phyloP scores from a whole-genome alignment of 2,113 vertebrate species.

The Nannospalax galili region DNA sequence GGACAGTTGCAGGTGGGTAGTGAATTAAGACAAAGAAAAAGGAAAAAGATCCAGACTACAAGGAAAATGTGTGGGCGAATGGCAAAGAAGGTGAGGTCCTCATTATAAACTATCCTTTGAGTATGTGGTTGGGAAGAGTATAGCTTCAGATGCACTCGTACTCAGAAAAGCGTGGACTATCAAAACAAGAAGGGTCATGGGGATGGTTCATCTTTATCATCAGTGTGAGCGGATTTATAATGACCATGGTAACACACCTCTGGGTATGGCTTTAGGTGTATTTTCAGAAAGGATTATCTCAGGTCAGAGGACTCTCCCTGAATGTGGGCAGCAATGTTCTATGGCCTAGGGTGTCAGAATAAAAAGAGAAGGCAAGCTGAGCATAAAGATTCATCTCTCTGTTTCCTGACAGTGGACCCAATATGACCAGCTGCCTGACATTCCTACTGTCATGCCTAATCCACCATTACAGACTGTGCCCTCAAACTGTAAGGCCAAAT shows the following conservation, averaged over 20 bases:
- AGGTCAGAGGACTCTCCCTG: background rate
- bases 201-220: background rate
- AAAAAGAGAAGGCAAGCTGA: background rate
- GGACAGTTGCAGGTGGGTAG: background rate
- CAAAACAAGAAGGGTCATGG: background rate
- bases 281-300: background rate
- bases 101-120: background rate
- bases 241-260: background rate
- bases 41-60: background rate
- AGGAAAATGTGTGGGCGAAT: background rate
- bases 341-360: background rate
- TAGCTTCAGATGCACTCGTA: background rate
- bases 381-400: background rate
- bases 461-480: background rate
- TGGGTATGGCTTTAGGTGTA: background rate
- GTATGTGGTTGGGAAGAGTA: background rate
- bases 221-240: background rate
- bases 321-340: background rate
- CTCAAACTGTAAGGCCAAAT: no score
- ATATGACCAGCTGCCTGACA: background rate
- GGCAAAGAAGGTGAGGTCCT: background rate
- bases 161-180: background rate
- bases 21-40: background rate
- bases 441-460: background rate
- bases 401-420: background rate